Evolutionary conservation across 1,140 invertebrate genomes (phyloP).

Genomic region (Drosophila persimilis): DNA sequence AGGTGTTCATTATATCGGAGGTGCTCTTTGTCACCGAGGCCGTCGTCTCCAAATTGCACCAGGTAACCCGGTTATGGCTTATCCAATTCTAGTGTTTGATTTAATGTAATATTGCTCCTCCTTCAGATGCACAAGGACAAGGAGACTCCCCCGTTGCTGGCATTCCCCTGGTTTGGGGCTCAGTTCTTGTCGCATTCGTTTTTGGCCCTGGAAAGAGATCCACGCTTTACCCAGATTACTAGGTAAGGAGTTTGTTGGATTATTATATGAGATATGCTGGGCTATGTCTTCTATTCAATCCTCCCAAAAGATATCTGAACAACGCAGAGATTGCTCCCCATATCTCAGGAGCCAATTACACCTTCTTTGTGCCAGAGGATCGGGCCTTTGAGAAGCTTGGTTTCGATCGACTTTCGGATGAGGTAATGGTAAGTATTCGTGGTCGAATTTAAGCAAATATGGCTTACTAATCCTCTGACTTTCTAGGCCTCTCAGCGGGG

Average conservation of each 20-base stretch:
- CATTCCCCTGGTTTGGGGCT: slow-evolving; percentile 86
- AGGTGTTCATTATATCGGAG: slow-evolving; percentile 86
- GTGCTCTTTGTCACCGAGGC: slow-evolving; percentile 86
- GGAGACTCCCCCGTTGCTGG: slow-evolving; percentile 86
- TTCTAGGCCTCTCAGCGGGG: slow-evolving; percentile 83
- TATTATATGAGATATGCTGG: neutral
- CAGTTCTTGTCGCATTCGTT: slow-evolving; percentile 87
- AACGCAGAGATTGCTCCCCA: slow-evolving; percentile 85
- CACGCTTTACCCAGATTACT: slow-evolving; percentile 85
- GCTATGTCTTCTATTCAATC: neutral
- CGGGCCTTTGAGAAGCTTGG: slow-evolving; percentile 85
- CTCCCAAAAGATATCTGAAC: slow-evolving; percentile 84
- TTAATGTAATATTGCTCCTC: neutral
- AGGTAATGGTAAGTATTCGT: slow-evolving; percentile 83
- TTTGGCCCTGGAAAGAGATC: slow-evolving; percentile 85
- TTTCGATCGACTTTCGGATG: slow-evolving; percentile 85
- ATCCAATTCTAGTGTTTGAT: neutral
- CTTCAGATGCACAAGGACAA: slow-evolving; percentile 85
- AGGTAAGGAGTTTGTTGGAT: slow-evolving; percentile 49
- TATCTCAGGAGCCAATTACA: slow-evolving; percentile 85
- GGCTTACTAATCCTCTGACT: neutral
- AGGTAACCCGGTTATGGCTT: slow-evolving; percentile 66
- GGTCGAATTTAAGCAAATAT: neutral
- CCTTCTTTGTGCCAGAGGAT: slow-evolving; percentile 86
- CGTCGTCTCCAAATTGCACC: slow-evolving; percentile 85